Conservation (phyloP, 2,797 vertebrate genomes). For the Eleutherodactylus coqui region DNA sequence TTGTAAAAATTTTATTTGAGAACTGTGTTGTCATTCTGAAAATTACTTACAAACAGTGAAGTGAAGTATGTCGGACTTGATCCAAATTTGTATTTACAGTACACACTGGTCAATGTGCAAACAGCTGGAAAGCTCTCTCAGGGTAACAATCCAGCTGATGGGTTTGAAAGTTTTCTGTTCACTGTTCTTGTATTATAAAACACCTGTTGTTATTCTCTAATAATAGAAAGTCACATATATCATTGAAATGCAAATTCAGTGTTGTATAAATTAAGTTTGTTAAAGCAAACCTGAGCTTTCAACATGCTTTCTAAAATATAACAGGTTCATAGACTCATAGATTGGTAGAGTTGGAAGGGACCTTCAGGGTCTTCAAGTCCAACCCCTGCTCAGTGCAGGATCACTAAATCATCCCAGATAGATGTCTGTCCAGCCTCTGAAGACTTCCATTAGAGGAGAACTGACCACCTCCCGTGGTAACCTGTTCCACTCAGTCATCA, state of each 20-base stretch:
- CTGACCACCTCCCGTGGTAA: too few species aligned
- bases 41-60: not conserved
- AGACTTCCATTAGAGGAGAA: too few species aligned
- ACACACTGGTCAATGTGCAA: conserved; percentile 16
- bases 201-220: not conserved
- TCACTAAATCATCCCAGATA: too few species aligned
- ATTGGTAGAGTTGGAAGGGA: too few species aligned
- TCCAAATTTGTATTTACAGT: conserved; percentile 36
- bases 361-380: too few species aligned
- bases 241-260: not conserved
- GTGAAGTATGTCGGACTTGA: not conserved
- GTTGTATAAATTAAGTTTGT: not conserved
- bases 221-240: not conserved
- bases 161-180: not conserved
- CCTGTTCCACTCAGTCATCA: too few species aligned
- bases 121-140: conserved; percentile 11
- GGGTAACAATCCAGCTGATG: conserved; percentile 12
- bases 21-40: not conserved
- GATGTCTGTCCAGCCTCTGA: too few species aligned
- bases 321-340: too few species aligned
- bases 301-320: too few species aligned
- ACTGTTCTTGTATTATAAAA: not conserved
- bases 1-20: not conserved
- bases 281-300: too few species aligned
- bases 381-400: too few species aligned